A percentile compares a stretch with the other conserved stretches of the same genome.
Conservation (phyloP, 1,140 invertebrate genomes). For the Varroa destructor region DNA sequence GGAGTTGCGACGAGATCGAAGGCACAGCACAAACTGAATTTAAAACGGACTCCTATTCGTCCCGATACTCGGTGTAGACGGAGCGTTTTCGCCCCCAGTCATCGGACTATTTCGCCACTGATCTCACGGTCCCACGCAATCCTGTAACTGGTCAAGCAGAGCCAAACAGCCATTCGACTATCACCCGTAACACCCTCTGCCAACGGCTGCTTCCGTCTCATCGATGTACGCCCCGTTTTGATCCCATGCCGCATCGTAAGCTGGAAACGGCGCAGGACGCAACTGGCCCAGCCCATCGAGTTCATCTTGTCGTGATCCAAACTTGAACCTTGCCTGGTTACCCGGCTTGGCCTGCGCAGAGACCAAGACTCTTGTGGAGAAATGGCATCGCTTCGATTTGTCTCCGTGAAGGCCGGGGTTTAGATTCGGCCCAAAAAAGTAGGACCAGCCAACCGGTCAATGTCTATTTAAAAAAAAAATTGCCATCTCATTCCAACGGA, state of each 20-base stretch:
- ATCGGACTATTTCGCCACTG: too few relatives aligned
- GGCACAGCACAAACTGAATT: constrained; percentile 17
- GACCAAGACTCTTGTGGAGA: background rate
- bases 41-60: constrained; percentile 27
- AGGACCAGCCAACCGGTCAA: constrained; percentile 8
- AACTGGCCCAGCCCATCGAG: too few relatives aligned
- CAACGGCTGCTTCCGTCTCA: background rate
- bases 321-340: too few relatives aligned
- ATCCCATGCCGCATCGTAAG: too few relatives aligned
- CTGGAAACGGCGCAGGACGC: too few relatives aligned
- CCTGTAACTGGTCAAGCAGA: too few relatives aligned
- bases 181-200: background rate
- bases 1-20: too few relatives aligned
- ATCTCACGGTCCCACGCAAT: too few relatives aligned
- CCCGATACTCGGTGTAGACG: background rate
- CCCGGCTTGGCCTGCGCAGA: too few relatives aligned
- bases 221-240: background rate
- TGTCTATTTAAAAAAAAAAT: constrained; percentile 25
- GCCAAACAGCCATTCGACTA: too few relatives aligned
- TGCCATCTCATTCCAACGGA: constrained; percentile 2
- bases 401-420: constrained; percentile 27
- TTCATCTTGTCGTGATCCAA: too few relatives aligned
- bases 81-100: too few relatives aligned
- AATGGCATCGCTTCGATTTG: constrained; percentile 28
- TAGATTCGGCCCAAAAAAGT: background rate